Base-by-base conservation (phyloP, 2,888 invertebrate species). In the Ischnus inquisitorius region DNA sequence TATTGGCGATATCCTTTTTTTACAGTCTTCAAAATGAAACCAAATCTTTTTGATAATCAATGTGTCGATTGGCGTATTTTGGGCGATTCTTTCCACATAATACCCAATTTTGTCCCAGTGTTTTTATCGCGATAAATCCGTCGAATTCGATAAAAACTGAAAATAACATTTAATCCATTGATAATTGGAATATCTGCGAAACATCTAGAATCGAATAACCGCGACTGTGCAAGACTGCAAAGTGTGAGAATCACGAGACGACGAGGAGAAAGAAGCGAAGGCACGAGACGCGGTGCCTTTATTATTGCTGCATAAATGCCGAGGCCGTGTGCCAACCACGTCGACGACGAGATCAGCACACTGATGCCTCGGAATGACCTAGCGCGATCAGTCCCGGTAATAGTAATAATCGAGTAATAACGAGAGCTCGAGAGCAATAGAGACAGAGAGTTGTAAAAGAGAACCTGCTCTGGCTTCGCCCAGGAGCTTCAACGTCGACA, bases 361-460 rank as follows among this genome's bases (percentile, higher is more conserved):
- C 64, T 48, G 77, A 78, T 79, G 41, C 69, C 67, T 51, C 80
- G 87, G 85, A 77, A 76, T 86, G 85, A 86, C 85, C 84, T 57
- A 83, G 75, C 54, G 79, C 85, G 87, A 88, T 89, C 88, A 85
- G 83, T 68, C 82, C 82, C 65, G 81, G 84, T 87, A 90, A 88
- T 88, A 84, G 86, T 85, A 87, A 90, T 89, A 87, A 90, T 90
- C 89, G 87, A 72, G 85, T 78, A 88, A 89, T 87, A 90, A 89
- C 87, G 74, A 90, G 85, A 48, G 39, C 68, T 41, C 34, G 57
- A 19, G 64, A 78, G 79, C 67, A 64, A 68, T 41, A 79, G 78
- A 64, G 78, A 80, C 48, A 57, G 41, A 41, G 64, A 69, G 51
- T 57, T 19, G 57, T 72, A 57, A 51, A 68, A n/a, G 72, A 48